Percentiles rank a stretch among this genome's conserved stretches.
Conservation (phyloP, 2,113 vertebrate genomes). For the Struthidea cinerea region DNA sequence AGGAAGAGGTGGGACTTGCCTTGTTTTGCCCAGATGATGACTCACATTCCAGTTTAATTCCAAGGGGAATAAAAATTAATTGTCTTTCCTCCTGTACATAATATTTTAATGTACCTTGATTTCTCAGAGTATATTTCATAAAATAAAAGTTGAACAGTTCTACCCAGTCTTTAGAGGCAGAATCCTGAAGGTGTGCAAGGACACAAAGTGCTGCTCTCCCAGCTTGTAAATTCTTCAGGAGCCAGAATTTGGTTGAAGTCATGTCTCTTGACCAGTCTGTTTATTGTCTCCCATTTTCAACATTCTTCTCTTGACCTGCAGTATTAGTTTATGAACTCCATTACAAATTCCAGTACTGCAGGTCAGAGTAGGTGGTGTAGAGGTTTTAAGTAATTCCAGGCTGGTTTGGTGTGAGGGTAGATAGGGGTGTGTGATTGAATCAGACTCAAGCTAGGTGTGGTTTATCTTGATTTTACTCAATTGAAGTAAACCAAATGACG, state of each 20-base stretch:
- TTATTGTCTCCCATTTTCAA: constrained; percentile 61
- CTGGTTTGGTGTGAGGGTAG: constrained; percentile 48
- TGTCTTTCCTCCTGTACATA: neutral
- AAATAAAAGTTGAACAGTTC: neutral
- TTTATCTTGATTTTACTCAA: constrained; percentile 56
- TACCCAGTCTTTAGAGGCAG: neutral
- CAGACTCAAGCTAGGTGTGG: constrained; percentile 35
- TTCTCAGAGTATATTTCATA: neutral
- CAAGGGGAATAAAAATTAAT: neutral
- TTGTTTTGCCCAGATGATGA: neutral
- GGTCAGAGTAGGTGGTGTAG: constrained; percentile 33
- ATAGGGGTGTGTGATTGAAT: constrained; percentile 37
- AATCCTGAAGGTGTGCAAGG: neutral
- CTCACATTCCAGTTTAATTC: neutral
- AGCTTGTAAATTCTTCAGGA: constrained; percentile 21
- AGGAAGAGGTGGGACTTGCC: neutral
- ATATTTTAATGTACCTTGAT: neutral
- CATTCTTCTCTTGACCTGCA: constrained; percentile 59
- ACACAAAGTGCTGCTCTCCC: neutral
- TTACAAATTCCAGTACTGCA: constrained; percentile 55
- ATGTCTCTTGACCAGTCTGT: constrained; percentile 4
- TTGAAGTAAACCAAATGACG: constrained; percentile 47
- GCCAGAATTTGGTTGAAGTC: constrained; percentile 23
- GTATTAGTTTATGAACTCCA: constrained; percentile 48
- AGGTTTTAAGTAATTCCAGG: constrained; percentile 57